Conservation (phyloP, 2,113 vertebrate species). For the Illadopsis cleaveri region DNA sequence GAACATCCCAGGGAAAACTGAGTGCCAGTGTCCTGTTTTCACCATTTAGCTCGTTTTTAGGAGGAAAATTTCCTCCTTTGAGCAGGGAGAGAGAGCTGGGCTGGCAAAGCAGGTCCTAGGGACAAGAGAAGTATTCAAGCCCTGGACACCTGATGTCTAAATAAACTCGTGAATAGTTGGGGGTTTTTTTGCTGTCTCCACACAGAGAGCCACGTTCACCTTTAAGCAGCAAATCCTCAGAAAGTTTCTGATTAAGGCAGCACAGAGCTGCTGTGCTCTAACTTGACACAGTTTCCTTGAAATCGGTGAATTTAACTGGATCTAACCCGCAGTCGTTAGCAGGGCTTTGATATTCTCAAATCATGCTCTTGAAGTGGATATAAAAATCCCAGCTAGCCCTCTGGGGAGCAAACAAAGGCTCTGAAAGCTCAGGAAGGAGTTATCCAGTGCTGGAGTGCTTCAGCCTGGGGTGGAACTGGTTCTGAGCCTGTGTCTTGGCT, state of each 20-base stretch:
- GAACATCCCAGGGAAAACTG: not conserved
- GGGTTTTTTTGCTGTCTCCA: not conserved
- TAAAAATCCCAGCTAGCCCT: not conserved
- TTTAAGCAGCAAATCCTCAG: not conserved
- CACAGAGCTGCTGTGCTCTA: not conserved
- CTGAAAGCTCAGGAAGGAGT: not conserved
- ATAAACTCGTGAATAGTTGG: not conserved
- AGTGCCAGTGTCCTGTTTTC: not conserved
- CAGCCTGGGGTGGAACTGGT: not conserved
- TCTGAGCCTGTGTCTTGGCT: too few species aligned
- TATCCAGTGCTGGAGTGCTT: not conserved
- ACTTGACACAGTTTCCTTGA: conserved; percentile 3
- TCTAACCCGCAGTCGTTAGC: not conserved
- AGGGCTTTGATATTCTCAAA: conserved; percentile 6
- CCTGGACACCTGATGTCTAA: not conserved
- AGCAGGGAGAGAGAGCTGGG: not conserved
- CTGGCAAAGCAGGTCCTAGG: not conserved
- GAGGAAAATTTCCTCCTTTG: not conserved
- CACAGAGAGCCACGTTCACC: not conserved
- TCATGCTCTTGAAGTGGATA: not conserved
- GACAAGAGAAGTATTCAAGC: not conserved
- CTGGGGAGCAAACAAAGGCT: not conserved
- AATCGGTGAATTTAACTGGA: not conserved
- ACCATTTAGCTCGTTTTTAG: not conserved
- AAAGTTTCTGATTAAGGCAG: not conserved